Evolutionary conservation across 2,113 vertebrate genomes (phyloP), one percentile per base, ranked within the genome.

Genomic region (Paradoxurus hermaphroditus): DNA sequence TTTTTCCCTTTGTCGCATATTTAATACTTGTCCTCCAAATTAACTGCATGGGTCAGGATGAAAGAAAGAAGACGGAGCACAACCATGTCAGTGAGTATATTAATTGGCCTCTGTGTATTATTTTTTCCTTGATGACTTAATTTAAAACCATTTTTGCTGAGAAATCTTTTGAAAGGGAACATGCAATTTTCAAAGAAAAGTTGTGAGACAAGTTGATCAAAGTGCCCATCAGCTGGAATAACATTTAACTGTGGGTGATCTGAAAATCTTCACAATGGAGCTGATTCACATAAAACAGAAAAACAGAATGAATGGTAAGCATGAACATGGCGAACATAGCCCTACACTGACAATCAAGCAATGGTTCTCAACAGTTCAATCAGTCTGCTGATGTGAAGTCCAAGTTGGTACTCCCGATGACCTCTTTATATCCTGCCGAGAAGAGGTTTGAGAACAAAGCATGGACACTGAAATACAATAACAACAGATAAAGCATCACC

Each of bases 71-170:
- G 27, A 86, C 1, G 14, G 3, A 31, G 19, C 84, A 73, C 8
- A 63, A 10, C 83, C 72, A 86, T 21, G 3, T 27, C 49, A 62
- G 11, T 36, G 44, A 84, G 53, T 75, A 10, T 72, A 96, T 96
- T 97, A 96, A 95, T 49, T 97, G n/a, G 97, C 1, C 11, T 70
- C 44, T 85, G 15, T 97, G 12, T 39, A 84, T 84, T 93, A 72
- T 93, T 93, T 97, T 86, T 95, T 95, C 84, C 97, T 90, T 73
- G 77, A 23, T 97, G 21, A 3, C 82, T 97, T 97, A 98, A 94
- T 96, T 98, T 97, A 94, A 97, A 97, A 89, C 27, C 1, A 49
- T 97, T 98, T 97, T 97, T 95, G 49, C 82, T 90, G 34, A 97
- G 96, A 98, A 97, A 93, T 75, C 36, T 97, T 85, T 73, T 94